These are phyloP conservation scores for Stenodera caucasica DNA, from an alignment of 2,888 invertebrate species.

Conservation along the genomic window DNA sequence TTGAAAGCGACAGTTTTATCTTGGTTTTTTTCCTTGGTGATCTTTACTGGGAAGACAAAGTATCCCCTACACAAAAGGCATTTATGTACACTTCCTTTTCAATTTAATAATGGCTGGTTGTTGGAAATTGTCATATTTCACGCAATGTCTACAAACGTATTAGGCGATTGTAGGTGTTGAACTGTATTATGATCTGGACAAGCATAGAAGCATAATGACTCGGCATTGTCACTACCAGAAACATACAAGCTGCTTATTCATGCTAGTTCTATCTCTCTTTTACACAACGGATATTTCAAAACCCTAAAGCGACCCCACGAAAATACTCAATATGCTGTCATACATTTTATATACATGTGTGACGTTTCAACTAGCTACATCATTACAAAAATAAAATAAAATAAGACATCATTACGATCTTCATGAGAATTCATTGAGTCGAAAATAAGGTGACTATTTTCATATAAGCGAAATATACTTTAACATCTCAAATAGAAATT, in stretches of 20 bases:
- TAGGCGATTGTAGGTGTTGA: constrained; percentile 30
- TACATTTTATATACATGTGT: not conserved
- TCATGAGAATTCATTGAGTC: not conserved
- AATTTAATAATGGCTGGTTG: constrained; percentile 20
- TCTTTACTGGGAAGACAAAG: not conserved
- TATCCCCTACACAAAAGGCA: not conserved
- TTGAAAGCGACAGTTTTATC: not conserved
- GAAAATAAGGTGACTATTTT: too few relatives aligned
- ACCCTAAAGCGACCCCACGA: not conserved
- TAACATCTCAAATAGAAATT: too few relatives aligned
- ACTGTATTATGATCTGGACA: constrained; percentile 27
- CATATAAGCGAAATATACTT: constrained; percentile 24
- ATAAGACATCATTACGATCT: not conserved
- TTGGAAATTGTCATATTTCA: constrained; percentile 25
- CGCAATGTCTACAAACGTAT: constrained; percentile 25
- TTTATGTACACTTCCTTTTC: constrained; percentile 10
- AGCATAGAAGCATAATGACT: constrained; percentile 26
- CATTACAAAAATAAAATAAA: not conserved
- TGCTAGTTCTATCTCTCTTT: constrained; percentile 9
- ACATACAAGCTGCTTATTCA: not conserved
- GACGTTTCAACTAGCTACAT: not conserved
- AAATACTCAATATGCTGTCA: not conserved
- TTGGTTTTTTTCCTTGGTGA: not conserved
- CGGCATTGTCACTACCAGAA: constrained; percentile 23
- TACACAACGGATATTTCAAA: constrained; percentile 17